A percentile compares a stretch with the other conserved stretches of the same genome.
Conservation (phyloP, 2,888 invertebrate species). For the Biston betularia region DNA sequence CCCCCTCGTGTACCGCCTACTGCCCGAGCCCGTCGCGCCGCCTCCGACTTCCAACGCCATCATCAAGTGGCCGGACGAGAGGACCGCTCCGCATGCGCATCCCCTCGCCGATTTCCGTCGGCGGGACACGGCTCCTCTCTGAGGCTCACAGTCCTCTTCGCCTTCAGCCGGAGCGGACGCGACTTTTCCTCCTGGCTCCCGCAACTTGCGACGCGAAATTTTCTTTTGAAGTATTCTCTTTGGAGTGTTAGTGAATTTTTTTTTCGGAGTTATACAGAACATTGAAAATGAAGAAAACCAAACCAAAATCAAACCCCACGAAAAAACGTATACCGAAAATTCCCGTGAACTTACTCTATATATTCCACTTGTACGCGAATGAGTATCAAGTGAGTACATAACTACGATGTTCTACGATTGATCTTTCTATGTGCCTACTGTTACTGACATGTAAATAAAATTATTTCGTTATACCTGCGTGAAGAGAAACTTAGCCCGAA, state of each 20-base stretch:
- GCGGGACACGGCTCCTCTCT: slow-evolving; percentile 73
- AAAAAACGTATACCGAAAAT: no score
- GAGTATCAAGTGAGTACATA: no score
- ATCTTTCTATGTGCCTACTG: no score
- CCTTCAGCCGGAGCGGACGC: background rate
- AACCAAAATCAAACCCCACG: no score
- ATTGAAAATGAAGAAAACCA: no score
- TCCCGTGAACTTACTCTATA: no score
- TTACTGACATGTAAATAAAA: background rate
- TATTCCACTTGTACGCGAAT: no score
- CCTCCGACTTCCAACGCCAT: slow-evolving; percentile 69
- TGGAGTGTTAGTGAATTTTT: background rate
- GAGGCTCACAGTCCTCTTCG: slow-evolving; percentile 46
- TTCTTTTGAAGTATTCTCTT: background rate
- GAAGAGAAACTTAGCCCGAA: background rate
- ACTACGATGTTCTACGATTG: no score
- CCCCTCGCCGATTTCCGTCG: slow-evolving; percentile 71
- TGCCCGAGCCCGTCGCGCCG: slow-evolving; percentile 73
- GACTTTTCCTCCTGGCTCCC: background rate
- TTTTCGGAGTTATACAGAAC: no score
- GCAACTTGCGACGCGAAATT: background rate
- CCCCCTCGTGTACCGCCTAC: slow-evolving; percentile 70
- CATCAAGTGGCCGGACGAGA: slow-evolving; percentile 77
- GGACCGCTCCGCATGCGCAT: slow-evolving; percentile 58
- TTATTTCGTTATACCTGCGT: background rate